phyloP scores from a whole-genome alignment of 2,888 invertebrate species.

The Eubasilissa splendida region DNA sequence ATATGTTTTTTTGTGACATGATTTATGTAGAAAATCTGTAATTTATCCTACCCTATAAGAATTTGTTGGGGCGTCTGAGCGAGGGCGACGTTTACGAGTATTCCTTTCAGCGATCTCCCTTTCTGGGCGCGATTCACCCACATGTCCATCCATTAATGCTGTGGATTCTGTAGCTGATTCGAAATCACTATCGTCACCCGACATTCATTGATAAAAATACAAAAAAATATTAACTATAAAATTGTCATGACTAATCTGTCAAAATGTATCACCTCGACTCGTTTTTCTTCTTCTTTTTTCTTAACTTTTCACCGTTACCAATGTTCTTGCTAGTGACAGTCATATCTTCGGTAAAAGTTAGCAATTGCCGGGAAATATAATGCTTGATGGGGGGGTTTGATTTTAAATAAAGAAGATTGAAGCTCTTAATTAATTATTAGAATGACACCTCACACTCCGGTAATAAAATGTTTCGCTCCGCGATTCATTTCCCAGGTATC shows the following conservation, averaged over 20 bases:
- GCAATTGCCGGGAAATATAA: too few relatives aligned
- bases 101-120: conserved; percentile 72
- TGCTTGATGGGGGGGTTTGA: too few relatives aligned
- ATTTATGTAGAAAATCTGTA: neutral
- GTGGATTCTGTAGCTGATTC: conserved; percentile 82
- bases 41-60: conserved; percentile 70
- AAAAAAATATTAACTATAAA: conserved; percentile 16
- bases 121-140: conserved; percentile 76
- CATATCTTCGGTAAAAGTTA: too few relatives aligned
- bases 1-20: neutral
- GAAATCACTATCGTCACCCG: conserved; percentile 56
- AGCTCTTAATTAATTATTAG: too few relatives aligned
- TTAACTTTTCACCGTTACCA: too few relatives aligned
- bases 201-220: conserved; percentile 48
- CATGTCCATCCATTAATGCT: conserved; percentile 90
- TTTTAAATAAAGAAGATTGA: too few relatives aligned
- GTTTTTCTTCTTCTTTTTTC: too few relatives aligned
- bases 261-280: conserved; percentile 26
- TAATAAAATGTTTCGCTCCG: too few relatives aligned
- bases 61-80: conserved; percentile 69
- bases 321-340: too few relatives aligned
- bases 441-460: too few relatives aligned
- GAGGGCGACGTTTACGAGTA: conserved; percentile 73
- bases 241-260: conserved; percentile 43
- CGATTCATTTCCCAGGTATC: too few relatives aligned